Evolutionary conservation across 2,113 vertebrate genomes (phyloP), one percentile per base, ranked within the genome.

Genomic region (Forbesichthys papilliferus): DNA sequence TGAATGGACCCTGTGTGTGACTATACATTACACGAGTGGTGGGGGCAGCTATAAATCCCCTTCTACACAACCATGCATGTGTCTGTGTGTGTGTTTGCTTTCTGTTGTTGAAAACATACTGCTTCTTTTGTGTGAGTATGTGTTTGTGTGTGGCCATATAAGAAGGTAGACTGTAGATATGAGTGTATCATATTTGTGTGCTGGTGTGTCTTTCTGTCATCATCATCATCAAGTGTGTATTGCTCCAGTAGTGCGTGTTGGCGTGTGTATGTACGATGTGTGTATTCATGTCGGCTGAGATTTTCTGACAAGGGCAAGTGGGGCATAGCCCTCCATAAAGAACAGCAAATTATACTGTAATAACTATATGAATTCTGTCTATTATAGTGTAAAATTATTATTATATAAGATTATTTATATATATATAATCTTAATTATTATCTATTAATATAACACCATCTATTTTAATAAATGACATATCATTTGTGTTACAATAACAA

Each of bases 11-110:
- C 71, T 81, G 63, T 79, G 73, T 77, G 73, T 74, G 72, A 84
- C 75, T 87, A 85, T 82, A 87, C 75, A 85, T 87, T 86, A 80
- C 84, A 90, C 87, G 83, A 84, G 81, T 84, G 71, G 81, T 78
- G 79, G 82, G 83, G 83, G 84, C 85, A 71, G 68, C 80, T 70
- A 86, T 87, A 84, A 86, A 84, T 79, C 75, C 66, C 77, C 78
- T 73, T 79, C 58, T 85, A 71, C 70, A 75, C 77, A 80, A 69
- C 8, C 5, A 63, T 69, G 18, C 10, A 8, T 2, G 36, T 8
- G 10, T 61, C 34, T 46, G 13, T 61, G 5, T 42, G 8, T n/a
- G 11, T 61, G 36, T 61, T 13, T 64, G 61, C 56, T 18, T 71
- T 68, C 20, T 61, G 13, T 52, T 27, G 27, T 27, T 27, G 27